Evolutionary conservation across 2,797 vertebrate genomes (phyloP).

Genomic region (Tenualosa thibaudeaui): DNA sequence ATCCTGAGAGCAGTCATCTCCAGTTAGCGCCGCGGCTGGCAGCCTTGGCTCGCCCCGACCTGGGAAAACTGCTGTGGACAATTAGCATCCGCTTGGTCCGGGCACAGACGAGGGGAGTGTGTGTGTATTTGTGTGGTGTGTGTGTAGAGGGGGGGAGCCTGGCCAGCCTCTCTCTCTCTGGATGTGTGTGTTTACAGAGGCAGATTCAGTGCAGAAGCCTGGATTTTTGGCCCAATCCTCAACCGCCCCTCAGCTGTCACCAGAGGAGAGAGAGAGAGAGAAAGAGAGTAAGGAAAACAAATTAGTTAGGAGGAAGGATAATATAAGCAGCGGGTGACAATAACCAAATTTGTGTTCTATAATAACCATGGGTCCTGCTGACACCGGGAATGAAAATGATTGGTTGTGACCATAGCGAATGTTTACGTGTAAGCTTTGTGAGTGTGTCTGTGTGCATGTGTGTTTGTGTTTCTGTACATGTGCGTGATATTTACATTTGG

Average conservation of each 20-base stretch:
- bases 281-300: background rate
- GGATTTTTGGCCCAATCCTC: conserved; percentile 40
- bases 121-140: background rate
- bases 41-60: background rate
- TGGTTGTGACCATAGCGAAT: background rate
- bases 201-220: conserved; percentile 48
- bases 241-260: conserved; percentile 37
- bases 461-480: background rate
- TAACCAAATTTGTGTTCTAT: conserved; percentile 1
- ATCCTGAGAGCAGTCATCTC: conserved; percentile 15
- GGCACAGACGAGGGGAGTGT: conserved; percentile 21
- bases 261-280: background rate
- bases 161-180: background rate
- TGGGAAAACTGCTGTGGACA: conserved; percentile 26
- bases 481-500: background rate
- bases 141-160: background rate
- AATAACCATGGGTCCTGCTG: background rate
- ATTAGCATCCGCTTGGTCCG: conserved; percentile 44
- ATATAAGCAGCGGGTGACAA: background rate
- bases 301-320: background rate
- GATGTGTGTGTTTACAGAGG: conserved; percentile 46
- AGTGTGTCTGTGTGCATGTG: background rate
- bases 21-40: background rate
- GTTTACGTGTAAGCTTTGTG: background rate
- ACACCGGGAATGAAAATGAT: background rate